phyloP scores from a whole-genome alignment of 2,888 invertebrate genomes.

The Philhelius pedissequus region DNA sequence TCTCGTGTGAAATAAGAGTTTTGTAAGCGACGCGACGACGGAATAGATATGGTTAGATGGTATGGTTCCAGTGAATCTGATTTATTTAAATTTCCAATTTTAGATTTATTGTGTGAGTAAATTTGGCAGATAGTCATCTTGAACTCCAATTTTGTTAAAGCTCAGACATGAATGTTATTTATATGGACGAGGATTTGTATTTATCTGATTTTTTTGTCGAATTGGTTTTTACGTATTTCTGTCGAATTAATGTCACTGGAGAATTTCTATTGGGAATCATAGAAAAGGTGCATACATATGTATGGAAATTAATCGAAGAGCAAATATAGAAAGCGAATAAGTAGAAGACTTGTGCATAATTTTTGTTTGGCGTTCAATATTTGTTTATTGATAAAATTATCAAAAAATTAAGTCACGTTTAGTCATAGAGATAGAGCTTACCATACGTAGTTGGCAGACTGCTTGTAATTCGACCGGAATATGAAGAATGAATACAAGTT shows the following conservation, averaged over 20 bases:
- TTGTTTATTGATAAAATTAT: too few species aligned
- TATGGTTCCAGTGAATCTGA: slow-evolving; percentile 27
- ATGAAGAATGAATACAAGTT: too few species aligned
- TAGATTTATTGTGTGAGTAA: slow-evolving; percentile 64
- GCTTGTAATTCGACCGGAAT: too few species aligned
- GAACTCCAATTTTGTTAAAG: neutral
- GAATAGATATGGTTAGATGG: neutral
- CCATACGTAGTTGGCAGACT: too few species aligned
- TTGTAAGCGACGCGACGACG: neutral
- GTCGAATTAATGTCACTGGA: neutral
- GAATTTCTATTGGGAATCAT: neutral
- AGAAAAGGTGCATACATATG: neutral
- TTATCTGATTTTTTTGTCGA: neutral
- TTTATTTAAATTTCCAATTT: slow-evolving; percentile 56
- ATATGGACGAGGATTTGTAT: neutral
- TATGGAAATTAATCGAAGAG: neutral
- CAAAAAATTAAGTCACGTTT: too few species aligned
- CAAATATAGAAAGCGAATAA: too few species aligned
- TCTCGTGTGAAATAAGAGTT: neutral
- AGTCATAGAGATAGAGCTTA: too few species aligned
- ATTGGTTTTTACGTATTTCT: neutral
- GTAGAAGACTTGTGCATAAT: too few species aligned
- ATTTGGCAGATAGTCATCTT: slow-evolving; percentile 56
- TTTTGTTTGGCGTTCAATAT: too few species aligned
- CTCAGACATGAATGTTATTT: slow-evolving; percentile 7